Percentiles rank a stretch among this genome's conserved stretches.
Evolutionary conservation across 92 coral and sea anemone species (phyloP).

Genomic region (Actinernus sp.): DNA sequence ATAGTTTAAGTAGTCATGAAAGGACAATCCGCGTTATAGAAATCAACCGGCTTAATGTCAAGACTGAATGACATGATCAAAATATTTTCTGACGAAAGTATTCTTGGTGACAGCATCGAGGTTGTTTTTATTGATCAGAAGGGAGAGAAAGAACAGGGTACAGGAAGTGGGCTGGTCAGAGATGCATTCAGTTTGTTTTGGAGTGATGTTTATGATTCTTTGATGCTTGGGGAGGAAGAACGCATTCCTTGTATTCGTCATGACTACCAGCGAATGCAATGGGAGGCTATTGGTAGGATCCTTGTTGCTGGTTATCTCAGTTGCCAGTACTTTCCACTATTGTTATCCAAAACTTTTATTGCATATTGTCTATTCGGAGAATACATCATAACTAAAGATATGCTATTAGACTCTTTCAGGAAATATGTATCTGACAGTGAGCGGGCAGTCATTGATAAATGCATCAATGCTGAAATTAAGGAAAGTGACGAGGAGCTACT

Average conservation of each 20-base stretch:
- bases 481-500: neutral
- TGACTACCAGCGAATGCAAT: slow-evolving; percentile 21
- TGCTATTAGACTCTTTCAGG: slow-evolving; percentile 24
- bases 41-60: too few relatives aligned
- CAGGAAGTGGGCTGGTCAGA: too few relatives aligned
- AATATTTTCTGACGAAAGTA: too few relatives aligned
- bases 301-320: slow-evolving; percentile 27
- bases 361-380: slow-evolving; percentile 38
- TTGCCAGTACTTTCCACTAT: slow-evolving; percentile 34
- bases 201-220: too few relatives aligned
- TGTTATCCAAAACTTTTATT: slow-evolving; percentile 25
- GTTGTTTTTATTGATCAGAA: slow-evolving; percentile 4
- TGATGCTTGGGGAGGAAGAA: too few relatives aligned
- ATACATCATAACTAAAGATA: neutral
- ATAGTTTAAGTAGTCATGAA: too few relatives aligned
- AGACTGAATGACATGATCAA: too few relatives aligned
- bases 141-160: slow-evolving; percentile 26
- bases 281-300: slow-evolving; percentile 42
- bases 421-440: slow-evolving; percentile 37
- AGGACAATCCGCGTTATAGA: too few relatives aligned
- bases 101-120: neutral
- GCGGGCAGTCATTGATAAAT: slow-evolving; percentile 16
- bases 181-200: too few relatives aligned
- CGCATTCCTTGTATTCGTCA: too few relatives aligned
- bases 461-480: neutral